Conservation (phyloP, 2,888 invertebrate species). For the Patella caerulea region DNA sequence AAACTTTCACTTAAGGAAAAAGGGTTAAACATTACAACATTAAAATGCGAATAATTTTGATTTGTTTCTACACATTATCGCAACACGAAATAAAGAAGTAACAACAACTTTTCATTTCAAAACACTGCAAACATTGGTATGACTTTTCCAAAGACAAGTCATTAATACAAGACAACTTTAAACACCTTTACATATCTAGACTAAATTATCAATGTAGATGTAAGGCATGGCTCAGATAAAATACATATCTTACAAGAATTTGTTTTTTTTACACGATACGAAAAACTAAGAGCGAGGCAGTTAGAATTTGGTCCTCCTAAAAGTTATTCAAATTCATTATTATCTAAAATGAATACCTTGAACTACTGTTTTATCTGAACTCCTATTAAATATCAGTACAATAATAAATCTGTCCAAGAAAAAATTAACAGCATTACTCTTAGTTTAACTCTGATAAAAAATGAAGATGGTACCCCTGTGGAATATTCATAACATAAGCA, state of each 20-base stretch:
- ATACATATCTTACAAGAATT: conserved; percentile 2
- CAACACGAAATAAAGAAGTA: conserved; percentile 17
- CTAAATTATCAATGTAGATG: conserved; percentile 14
- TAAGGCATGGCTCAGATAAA: conserved; percentile 13
- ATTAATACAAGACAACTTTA: conserved; percentile 17
- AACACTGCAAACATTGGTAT: conserved; percentile 35
- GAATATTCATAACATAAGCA: background rate
- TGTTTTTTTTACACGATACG: too few relatives aligned
- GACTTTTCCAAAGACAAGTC: conserved; percentile 19
- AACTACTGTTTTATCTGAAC: background rate
- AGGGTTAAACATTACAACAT: conserved; percentile 33
- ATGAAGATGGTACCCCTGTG: background rate
- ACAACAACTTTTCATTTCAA: conserved; percentile 29
- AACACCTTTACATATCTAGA: conserved; percentile 8
- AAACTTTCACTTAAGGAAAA: conserved; percentile 24
- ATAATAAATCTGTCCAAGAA: background rate
- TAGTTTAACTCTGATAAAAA: too few relatives aligned
- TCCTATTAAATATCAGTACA: background rate
- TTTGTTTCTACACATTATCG: conserved; percentile 31
- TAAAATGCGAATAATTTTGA: conserved; percentile 33
- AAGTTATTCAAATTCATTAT: too few relatives aligned
- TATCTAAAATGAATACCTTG: conserved; percentile 1
- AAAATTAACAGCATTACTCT: too few relatives aligned
- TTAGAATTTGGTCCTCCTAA: too few relatives aligned
- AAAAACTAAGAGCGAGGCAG: too few relatives aligned